phyloP scores from a whole-genome alignment of 2,797 vertebrate genomes.

The Emys orbicularis region DNA sequence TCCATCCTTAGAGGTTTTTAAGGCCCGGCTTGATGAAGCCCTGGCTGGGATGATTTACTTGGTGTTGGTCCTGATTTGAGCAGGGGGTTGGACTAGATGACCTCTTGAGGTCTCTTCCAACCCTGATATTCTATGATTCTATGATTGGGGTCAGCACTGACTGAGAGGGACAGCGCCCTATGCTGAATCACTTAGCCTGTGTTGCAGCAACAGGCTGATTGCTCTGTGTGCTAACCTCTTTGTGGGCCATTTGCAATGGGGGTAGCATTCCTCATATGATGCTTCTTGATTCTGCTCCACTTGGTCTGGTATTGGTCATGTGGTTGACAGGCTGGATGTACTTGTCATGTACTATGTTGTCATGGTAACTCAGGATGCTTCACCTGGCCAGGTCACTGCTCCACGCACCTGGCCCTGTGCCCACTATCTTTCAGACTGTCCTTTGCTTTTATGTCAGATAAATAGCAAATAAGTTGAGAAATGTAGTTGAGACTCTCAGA shows the following conservation, averaged over 20 bases:
- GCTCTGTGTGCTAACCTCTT: neutral
- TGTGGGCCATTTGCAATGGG: neutral
- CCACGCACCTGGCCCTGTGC: neutral
- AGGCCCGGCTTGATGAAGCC: no score
- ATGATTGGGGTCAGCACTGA: neutral
- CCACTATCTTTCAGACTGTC: neutral
- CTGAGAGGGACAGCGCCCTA: neutral
- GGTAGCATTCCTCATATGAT: neutral
- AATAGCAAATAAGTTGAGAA: slow-evolving; percentile 22
- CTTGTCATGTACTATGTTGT: neutral
- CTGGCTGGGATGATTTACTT: no score
- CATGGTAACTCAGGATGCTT: neutral
- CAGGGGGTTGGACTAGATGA: no score
- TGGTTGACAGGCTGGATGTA: neutral
- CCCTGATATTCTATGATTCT: no score
- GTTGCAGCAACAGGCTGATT: neutral
- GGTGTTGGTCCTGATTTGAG: no score
- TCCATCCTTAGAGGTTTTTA: no score
- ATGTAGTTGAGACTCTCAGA: neutral
- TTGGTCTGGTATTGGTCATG: neutral
- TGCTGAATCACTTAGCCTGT: neutral
- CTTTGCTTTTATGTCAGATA: slow-evolving; percentile 17
- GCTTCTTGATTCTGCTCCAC: neutral
- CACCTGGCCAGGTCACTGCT: neutral
- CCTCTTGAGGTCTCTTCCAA: no score